A percentile compares a stretch with the other conserved stretches of the same genome.
phyloP scores from a whole-genome alignment of 2,113 vertebrate species.

The Festucalex cinctus region DNA sequence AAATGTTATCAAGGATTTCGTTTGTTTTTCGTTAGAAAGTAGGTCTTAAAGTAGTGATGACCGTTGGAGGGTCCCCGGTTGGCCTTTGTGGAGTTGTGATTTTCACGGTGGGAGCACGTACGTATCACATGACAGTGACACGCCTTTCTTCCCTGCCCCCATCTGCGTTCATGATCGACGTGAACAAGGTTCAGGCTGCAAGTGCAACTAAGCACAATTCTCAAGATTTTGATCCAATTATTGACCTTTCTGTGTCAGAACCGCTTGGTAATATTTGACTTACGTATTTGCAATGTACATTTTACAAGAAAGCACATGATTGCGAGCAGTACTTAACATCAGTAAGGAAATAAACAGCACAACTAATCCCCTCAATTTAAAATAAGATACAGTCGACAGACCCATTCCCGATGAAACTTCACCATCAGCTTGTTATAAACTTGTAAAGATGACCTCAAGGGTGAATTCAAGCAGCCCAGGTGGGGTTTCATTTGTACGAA shows the following conservation, averaged over 20 bases:
- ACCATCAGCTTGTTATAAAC: too few relatives aligned
- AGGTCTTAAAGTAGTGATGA: not conserved
- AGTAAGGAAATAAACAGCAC: not conserved
- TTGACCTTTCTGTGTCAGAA: too few relatives aligned
- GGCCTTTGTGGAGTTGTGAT: slow-evolving; percentile 21
- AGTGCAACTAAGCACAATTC: not conserved
- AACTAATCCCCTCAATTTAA: too few relatives aligned
- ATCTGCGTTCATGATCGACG: slow-evolving; percentile 25
- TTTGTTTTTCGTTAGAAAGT: slow-evolving; percentile 2
- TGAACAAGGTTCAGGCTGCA: not conserved
- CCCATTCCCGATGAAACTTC: too few relatives aligned
- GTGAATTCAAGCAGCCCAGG: too few relatives aligned
- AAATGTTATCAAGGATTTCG: not conserved
- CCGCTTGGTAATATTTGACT: not conserved
- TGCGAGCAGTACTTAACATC: not conserved
- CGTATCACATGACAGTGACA: slow-evolving; percentile 30
- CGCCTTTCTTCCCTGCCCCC: not conserved
- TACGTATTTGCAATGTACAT: too few relatives aligned
- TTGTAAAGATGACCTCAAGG: too few relatives aligned
- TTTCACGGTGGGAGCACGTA: slow-evolving; percentile 49
- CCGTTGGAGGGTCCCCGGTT: slow-evolving; percentile 4
- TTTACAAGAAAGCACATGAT: too few relatives aligned
- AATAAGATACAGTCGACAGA: too few relatives aligned
- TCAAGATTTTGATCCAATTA: not conserved
- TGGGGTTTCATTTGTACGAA: too few relatives aligned